Percentiles rank a stretch among this genome's conserved stretches.
phyloP scores from a whole-genome alignment of 2,888 invertebrate species.

The Chromoteleia sp. region DNA sequence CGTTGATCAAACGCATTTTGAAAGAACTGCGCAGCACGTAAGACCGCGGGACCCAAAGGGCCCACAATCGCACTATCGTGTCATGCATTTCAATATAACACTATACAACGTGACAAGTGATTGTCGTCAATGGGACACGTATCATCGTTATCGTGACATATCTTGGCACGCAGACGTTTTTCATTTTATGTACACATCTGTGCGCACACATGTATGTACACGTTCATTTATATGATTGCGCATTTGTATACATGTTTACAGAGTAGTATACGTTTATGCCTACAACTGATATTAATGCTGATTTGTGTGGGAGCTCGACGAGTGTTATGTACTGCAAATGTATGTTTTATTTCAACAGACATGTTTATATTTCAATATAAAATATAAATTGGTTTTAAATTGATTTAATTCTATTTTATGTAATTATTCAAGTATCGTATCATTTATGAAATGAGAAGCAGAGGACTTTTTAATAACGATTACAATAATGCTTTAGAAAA shows the following conservation, averaged over 20 bases:
- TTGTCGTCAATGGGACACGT: slow-evolving; percentile 70
- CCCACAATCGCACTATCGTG: slow-evolving; percentile 56
- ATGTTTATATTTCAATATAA: no score
- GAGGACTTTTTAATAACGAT: no score
- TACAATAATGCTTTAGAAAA: neutral
- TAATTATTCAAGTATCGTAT: no score
- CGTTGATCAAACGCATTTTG: slow-evolving; percentile 56
- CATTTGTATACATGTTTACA: slow-evolving; percentile 30
- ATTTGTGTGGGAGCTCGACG: neutral
- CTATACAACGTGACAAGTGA: slow-evolving; percentile 64
- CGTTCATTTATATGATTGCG: slow-evolving; percentile 39
- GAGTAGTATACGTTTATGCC: slow-evolving; percentile 7
- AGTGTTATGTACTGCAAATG: no score
- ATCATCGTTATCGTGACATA: slow-evolving; percentile 69
- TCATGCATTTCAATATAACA: slow-evolving; percentile 68
- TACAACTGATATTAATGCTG: neutral
- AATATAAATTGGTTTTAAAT: no score
- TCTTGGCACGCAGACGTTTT: slow-evolving; percentile 64
- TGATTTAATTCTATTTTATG: no score
- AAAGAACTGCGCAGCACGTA: slow-evolving; percentile 48
- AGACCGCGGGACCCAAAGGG: slow-evolving; percentile 53
- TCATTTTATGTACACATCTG: slow-evolving; percentile 54
- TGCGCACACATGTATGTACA: slow-evolving; percentile 12
- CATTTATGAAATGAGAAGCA: no score
- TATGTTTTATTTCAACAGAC: no score